Evolutionary conservation across 1,140 invertebrate species (phyloP), one percentile per base, ranked within the genome.

Genomic region (Thaumatotibia leucotreta): DNA sequence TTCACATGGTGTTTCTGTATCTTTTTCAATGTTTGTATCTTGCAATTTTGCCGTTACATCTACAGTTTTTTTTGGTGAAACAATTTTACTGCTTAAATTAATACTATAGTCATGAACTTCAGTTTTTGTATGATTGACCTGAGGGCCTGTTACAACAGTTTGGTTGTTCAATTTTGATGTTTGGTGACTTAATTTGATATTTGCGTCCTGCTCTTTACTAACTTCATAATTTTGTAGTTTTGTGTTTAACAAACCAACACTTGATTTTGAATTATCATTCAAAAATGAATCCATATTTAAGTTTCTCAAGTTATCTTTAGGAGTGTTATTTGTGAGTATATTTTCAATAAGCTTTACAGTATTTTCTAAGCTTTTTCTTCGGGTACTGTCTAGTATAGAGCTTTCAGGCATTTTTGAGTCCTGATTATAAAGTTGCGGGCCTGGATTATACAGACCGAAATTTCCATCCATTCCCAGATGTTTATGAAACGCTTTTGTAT

Each of bases 321-420:
- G 24, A 4, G 77, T 73, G 3, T 79, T 74, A 65, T 76, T 82
- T 27, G 79, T 81, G n/a, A 88, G 66, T 33, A 88, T 88, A 27
- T 86, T 82, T 68, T 89, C 87, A 64, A 89, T 86, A 66, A 88
- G 73, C 67, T 80, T 83, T 0, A 89, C 80, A 22, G 87, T 88
- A 35, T 86, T 88, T 52, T 86, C 87, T 45, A 89, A 73, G 49
- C 82, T 89, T 63, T 82, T 77, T 45, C 83, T 69, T 61, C 77
- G 76, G 8, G 72, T 76, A 14, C 76, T 76, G 11, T 82, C 74
- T 39, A 77, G 58, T 23, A 64, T 17, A 20, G 64, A 29, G 63
- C 65, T 68, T 32, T 73, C 71, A 20, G 45, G 66, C 10, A 32
- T n/a, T 69, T 79, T 79, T 27, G 80, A 67, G 73, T 79, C 76